Percentiles rank a stretch among this genome's conserved stretches.
Evolutionary conservation across 2,113 vertebrate genomes (phyloP).

Genomic region (Carassius auratus): DNA sequence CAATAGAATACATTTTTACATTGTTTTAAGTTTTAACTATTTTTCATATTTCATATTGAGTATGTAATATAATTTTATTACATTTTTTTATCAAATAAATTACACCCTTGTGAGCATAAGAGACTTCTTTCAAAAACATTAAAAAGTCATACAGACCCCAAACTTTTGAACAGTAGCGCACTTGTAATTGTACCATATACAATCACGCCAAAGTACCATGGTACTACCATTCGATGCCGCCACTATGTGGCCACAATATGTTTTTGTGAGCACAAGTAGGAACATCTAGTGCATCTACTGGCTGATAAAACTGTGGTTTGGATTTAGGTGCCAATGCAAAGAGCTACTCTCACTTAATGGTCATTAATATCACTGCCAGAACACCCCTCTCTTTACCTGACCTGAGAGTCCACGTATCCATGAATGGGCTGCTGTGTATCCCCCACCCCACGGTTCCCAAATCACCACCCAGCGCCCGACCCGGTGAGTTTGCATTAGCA

Average conservation of each 20-base stretch:
- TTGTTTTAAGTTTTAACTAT: not conserved
- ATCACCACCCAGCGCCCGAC: conserved; percentile 44
- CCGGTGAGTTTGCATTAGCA: conserved; percentile 55
- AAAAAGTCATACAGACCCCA: not conserved
- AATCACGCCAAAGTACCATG: not conserved
- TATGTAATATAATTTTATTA: not conserved
- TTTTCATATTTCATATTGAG: too few relatives aligned
- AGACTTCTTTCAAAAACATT: not conserved
- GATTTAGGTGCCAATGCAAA: conserved; percentile 26
- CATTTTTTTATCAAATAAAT: not conserved
- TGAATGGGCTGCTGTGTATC: conserved; percentile 55
- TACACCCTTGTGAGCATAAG: not conserved
- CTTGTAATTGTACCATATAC: not conserved
- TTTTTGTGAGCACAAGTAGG: not conserved
- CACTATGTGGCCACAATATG: not conserved
- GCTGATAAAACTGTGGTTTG: conserved; percentile 52
- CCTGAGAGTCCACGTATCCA: conserved; percentile 41
- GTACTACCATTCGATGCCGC: not conserved
- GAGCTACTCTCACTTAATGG: conserved; percentile 44
- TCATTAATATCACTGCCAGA: conserved; percentile 44
- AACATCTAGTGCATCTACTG: conserved; percentile 28
- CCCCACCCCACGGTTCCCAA: conserved; percentile 19
- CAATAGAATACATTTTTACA: not conserved
- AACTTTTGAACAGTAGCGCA: not conserved
- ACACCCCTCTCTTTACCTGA: conserved; percentile 49